Conservation (phyloP, 2,888 invertebrate genomes). For the Neocrepidodera transversa region DNA sequence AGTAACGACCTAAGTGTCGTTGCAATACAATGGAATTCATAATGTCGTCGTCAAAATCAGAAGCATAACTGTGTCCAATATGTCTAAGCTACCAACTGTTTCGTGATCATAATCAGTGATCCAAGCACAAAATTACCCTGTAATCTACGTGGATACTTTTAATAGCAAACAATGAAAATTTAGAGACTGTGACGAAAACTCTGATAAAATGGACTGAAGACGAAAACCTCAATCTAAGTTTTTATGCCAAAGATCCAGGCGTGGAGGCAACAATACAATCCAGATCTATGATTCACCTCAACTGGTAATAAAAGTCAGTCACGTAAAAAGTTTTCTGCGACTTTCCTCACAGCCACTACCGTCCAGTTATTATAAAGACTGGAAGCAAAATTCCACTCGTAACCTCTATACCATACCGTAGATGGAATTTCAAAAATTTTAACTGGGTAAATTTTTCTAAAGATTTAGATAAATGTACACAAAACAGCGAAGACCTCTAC, state of each 20-base stretch:
- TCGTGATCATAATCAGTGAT: background rate
- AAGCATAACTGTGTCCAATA: background rate
- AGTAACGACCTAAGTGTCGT: no score
- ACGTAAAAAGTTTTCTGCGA: no score
- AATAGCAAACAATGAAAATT: background rate
- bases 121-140: background rate
- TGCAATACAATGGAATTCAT: constrained; percentile 26
- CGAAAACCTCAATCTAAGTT: constrained; percentile 29
- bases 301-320: no score
- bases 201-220: constrained; percentile 34
- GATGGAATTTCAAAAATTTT: no score
- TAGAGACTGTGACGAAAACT: constrained; percentile 1
- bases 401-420: no score
- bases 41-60: constrained; percentile 20
- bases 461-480: no score
- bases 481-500: no score
- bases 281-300: constrained; percentile 30
- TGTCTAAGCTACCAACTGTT: background rate
- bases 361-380: no score
- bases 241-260: constrained; percentile 37
- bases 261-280: constrained; percentile 33
- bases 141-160: background rate
- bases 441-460: no score
- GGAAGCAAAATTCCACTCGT: no score
- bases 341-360: no score